Base-by-base conservation (phyloP, 1,140 invertebrate genomes). In the Monomorium pharaonis region DNA sequence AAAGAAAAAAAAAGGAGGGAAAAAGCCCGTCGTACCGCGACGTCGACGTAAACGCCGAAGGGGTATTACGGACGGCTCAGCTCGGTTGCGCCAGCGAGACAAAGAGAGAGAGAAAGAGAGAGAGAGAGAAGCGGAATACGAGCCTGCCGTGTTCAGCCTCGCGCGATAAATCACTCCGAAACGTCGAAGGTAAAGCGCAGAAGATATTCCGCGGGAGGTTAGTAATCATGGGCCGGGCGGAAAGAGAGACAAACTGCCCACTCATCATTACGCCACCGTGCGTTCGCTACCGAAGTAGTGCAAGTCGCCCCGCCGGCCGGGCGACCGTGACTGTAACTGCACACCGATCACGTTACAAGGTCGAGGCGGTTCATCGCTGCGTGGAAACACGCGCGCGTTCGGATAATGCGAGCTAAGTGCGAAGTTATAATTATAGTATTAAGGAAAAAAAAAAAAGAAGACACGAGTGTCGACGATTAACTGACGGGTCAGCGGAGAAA, bases 261-360 rank as follows among this genome's bases (percentile, higher is more conserved):
- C 84, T 83, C 84, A 42, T 89, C 87, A 88, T 89, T 69, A 67
- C 80, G 88, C 83, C 83, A 86, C 75, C 74, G 88, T 88, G 44
- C 49, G 47, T 60, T 75, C 10, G 76, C 87, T 76, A 76, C 85
- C 67, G 65, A 84, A 88, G 76, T 70, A 81, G 85, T 84, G 87
- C 85, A 70, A 75, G 27, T n/a, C n/a, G n/a, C 70, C 76, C 21
- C 51, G 56, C 54, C 37, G 60, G n/a, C n/a, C 7, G 37, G 62
- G 5, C 44, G 85, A 37, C 86, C 84, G 84, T 75, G 86, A 81
- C 84, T 88, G 80, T 86, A 86, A 81, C 84, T 69, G 67, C 56
- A 21, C 62, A 67, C 74, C 67, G 44, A 65, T 76, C 70, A 37
- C 67, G 75, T 72, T 67, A 37, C 47, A 63, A 77, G 84, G 75